These are phyloP conservation scores for Mormyrops attenuatus DNA, from an alignment of 2,797 vertebrate genomes.

Conservation along the genomic window DNA sequence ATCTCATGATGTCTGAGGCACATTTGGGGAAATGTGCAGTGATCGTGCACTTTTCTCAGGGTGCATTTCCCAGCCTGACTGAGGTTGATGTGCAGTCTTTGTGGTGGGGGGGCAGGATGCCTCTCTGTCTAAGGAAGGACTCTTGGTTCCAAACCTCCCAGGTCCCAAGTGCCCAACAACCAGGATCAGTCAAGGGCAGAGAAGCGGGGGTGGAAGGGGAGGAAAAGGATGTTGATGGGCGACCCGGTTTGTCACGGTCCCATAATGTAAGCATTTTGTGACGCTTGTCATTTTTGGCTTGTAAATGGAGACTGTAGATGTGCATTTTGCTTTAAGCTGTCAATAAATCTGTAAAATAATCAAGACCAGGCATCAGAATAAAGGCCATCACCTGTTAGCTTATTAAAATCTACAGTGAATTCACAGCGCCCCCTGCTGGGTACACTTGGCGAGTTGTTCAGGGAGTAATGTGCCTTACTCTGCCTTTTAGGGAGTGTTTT, in stretches of 20 bases:
- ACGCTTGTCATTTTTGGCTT: not conserved
- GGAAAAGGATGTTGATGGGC: not conserved
- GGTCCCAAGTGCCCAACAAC: not conserved
- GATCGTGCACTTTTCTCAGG: not conserved
- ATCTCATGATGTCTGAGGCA: not conserved
- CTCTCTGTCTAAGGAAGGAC: not conserved
- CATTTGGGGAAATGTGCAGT: not conserved
- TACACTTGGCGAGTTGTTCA: not conserved
- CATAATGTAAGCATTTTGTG: not conserved
- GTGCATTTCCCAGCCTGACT: not conserved
- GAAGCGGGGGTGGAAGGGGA: not conserved
- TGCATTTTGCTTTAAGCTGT: not conserved
- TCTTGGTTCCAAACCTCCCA: not conserved
- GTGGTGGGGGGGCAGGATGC: not conserved
- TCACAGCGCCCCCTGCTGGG: not conserved
- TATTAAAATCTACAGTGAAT: not conserved
- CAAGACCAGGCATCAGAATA: not conserved
- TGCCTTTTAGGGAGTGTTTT: not conserved
- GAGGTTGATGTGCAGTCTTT: not conserved
- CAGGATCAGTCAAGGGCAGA: not conserved
- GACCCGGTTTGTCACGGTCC: not conserved
- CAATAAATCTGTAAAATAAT: not conserved
- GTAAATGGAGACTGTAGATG: not conserved
- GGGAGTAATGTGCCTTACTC: not conserved
- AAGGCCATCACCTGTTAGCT: not conserved